A percentile compares a stretch with the other conserved stretches of the same genome.
These are phyloP conservation scores for Drosophila pectinifera DNA, from an alignment of 1,140 invertebrate genomes.

Conservation along the genomic window DNA sequence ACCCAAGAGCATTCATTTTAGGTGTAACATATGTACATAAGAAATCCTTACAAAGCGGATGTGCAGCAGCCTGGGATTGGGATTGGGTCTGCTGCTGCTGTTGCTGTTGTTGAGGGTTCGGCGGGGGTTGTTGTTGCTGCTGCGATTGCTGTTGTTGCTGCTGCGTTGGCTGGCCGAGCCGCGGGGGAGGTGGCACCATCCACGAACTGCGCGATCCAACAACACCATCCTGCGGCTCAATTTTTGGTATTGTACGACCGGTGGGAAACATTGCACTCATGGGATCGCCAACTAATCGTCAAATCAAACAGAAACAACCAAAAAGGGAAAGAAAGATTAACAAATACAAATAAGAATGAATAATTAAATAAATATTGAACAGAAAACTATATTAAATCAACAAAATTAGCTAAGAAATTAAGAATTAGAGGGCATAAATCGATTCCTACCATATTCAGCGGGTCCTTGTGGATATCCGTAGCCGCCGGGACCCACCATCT, in stretches of 20 bases:
- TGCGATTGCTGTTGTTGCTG: slow-evolving; percentile 49
- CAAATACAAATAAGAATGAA: slow-evolving; percentile 38
- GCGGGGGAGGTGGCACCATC: slow-evolving; percentile 78
- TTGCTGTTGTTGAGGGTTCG: slow-evolving; percentile 27
- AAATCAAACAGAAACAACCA: slow-evolving; percentile 17
- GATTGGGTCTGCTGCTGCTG: slow-evolving; percentile 59
- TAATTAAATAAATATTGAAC: slow-evolving; percentile 13
- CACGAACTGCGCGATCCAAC: slow-evolving; percentile 74
- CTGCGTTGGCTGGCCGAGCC: slow-evolving; percentile 52
- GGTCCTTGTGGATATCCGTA: slow-evolving; percentile 81
- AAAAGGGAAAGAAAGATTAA: slow-evolving; percentile 40
- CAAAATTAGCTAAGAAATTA: not conserved
- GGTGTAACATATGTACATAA: no score
- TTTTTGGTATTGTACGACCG: slow-evolving; percentile 86
- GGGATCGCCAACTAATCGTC: slow-evolving; percentile 82
- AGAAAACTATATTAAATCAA: slow-evolving; percentile 3
- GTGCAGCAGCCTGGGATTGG: slow-evolving; percentile 83
- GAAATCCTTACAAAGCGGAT: slow-evolving; percentile 87
- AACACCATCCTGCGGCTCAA: slow-evolving; percentile 81
- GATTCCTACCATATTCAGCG: slow-evolving; percentile 63
- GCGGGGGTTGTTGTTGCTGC: slow-evolving; percentile 51
- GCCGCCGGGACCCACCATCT: slow-evolving; percentile 85
- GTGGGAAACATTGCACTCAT: slow-evolving; percentile 86
- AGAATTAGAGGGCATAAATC: no score
- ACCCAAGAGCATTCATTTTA: no score